Percentiles rank a stretch among this genome's conserved stretches.
Conservation (phyloP, 1,140 invertebrate genomes). For the Rhyzopertha dominica region DNA sequence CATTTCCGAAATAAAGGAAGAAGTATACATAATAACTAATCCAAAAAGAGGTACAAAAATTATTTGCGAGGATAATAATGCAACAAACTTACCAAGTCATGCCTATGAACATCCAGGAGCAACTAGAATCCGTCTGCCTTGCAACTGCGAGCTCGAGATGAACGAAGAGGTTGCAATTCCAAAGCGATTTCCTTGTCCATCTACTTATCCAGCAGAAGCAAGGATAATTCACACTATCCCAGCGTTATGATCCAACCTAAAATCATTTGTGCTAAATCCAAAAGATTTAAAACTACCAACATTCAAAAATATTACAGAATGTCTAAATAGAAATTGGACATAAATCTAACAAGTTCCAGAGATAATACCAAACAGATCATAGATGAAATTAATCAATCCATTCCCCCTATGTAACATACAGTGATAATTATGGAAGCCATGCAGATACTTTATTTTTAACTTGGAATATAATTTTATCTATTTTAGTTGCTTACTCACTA, state of each 20-base stretch:
- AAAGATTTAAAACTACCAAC: constrained; percentile 6
- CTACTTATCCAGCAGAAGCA: neutral
- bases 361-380: constrained; percentile 13
- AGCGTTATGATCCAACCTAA: constrained; percentile 17
- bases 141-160: constrained; percentile 5
- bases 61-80: neutral
- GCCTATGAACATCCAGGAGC: too few species aligned
- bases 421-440: constrained; percentile 11
- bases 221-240: constrained; percentile 12
- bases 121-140: constrained; percentile 2
- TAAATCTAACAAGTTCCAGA: too few species aligned
- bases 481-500: too few species aligned
- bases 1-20: constrained; percentile 16
- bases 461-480: constrained; percentile 13
- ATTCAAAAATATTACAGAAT: constrained; percentile 12
- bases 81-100: too few species aligned
- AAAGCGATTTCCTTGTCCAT: constrained; percentile 11
- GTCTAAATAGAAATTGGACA: constrained; percentile 16
- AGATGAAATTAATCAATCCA: constrained; percentile 11
- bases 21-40: constrained; percentile 6
- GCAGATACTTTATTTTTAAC: constrained; percentile 12
- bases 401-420: constrained; percentile 1
- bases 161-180: constrained; percentile 7
- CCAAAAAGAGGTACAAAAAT: constrained; percentile 5
- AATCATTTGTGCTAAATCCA: constrained; percentile 17